Evolutionary conservation across 2,797 vertebrate species (phyloP).

Genomic region (Nothura maculosa): DNA sequence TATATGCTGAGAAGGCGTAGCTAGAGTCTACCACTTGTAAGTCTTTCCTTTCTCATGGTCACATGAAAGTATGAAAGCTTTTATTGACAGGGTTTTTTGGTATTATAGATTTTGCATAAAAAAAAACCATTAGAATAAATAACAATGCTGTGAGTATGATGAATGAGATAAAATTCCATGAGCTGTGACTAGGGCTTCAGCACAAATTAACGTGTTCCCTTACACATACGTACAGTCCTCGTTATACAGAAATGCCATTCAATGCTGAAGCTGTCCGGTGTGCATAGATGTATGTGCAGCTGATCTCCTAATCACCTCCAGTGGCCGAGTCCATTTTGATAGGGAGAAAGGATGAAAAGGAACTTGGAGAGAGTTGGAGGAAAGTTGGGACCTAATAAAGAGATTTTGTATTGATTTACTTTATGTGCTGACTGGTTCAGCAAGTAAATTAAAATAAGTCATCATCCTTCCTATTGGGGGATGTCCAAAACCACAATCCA

Average conservation of each 20-base stretch:
- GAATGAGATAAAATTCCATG: not conserved
- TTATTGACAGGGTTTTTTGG: not conserved
- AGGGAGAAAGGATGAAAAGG: not conserved
- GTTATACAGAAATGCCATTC: not conserved
- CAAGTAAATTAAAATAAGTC: not conserved
- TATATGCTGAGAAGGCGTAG: constrained; percentile 25
- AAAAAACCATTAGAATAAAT: constrained; percentile 14
- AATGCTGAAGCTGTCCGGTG: not conserved
- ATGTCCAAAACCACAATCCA: not conserved
- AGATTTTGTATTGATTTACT: not conserved
- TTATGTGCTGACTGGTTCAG: not conserved
- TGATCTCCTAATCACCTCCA: not conserved
- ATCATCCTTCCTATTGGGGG: not conserved
- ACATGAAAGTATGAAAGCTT: not conserved
- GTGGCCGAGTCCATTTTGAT: not conserved
- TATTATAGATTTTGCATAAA: constrained; percentile 12
- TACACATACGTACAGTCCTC: accelerated
- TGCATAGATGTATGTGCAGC: not conserved
- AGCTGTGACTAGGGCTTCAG: not conserved
- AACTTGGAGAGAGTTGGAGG: not conserved
- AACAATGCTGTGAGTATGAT: constrained; percentile 34
- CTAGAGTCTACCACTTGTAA: not conserved
- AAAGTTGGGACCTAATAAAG: not conserved
- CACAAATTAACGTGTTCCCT: not conserved
- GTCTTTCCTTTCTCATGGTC: not conserved